Evolutionary conservation across 2,888 invertebrate species (phyloP).

Genomic region (Eupeodes latifasciatus): DNA sequence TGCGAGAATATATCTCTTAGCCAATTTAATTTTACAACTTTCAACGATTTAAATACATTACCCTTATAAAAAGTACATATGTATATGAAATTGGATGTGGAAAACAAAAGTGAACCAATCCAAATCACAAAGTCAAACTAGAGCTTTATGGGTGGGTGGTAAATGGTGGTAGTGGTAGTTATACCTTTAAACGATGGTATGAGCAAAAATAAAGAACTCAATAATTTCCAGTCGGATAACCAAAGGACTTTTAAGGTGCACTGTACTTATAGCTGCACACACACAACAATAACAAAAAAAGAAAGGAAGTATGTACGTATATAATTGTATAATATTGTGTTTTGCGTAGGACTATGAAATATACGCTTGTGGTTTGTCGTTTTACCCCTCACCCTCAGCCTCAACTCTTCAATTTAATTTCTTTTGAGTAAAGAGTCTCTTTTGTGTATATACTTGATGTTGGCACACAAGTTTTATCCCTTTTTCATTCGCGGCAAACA

Average conservation of each 20-base stretch:
- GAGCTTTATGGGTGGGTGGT: slow-evolving; percentile 29
- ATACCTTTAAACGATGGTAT: slow-evolving; percentile 37
- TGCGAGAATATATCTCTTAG: too few species aligned
- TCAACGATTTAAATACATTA: slow-evolving; percentile 1
- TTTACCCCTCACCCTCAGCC: background rate
- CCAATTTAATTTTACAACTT: background rate
- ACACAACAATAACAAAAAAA: background rate
- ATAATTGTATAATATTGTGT: slow-evolving; percentile 25
- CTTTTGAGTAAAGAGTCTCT: slow-evolving; percentile 60
- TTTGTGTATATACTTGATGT: slow-evolving; percentile 58
- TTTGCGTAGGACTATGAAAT: slow-evolving; percentile 30
- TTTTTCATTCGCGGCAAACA: slow-evolving; percentile 49
- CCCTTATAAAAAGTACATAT: background rate
- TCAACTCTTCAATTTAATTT: slow-evolving; percentile 59
- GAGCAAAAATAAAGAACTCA: slow-evolving; percentile 40
- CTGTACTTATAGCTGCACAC: background rate
- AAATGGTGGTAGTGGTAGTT: background rate
- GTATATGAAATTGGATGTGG: background rate
- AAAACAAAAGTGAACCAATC: slow-evolving; percentile 43
- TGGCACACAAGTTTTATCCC: slow-evolving; percentile 57
- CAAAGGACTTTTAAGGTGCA: slow-evolving; percentile 62
- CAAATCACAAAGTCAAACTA: slow-evolving; percentile 22
- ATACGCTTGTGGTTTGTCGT: slow-evolving; percentile 41
- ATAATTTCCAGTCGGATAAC: slow-evolving; percentile 65
- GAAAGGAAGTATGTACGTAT: background rate